phyloP scores from a whole-genome alignment of 2,797 vertebrate genomes.

The Halcyon leucocephala region DNA sequence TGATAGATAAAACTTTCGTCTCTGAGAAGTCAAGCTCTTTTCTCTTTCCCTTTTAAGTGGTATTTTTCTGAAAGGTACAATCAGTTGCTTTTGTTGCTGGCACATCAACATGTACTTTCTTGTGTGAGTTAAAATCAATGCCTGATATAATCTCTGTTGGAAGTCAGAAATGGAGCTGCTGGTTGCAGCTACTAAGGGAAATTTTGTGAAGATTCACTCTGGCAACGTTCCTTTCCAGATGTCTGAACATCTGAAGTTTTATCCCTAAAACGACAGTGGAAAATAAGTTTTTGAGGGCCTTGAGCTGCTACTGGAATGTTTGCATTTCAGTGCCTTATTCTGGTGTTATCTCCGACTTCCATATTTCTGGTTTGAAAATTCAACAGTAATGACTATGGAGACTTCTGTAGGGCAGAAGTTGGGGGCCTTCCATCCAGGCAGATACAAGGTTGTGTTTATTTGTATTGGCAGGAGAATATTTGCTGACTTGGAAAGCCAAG shows the following conservation, averaged over 20 bases:
- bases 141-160: slow-evolving; percentile 26
- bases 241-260: background rate
- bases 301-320: background rate
- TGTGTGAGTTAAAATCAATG: slow-evolving; percentile 33
- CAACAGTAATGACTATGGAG: background rate
- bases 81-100: slow-evolving; percentile 67
- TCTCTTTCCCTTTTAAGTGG: slow-evolving; percentile 49
- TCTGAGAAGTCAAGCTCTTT: background rate
- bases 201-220: background rate
- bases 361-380: background rate
- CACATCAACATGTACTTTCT: slow-evolving; percentile 31
- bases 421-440: background rate
- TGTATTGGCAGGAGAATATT: background rate
- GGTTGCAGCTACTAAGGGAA: background rate
- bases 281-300: background rate
- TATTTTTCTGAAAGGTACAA: slow-evolving; percentile 47
- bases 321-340: background rate
- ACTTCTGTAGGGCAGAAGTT: background rate
- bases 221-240: background rate
- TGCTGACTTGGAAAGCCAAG: background rate
- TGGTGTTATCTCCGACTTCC: background rate
- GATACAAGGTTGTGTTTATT: background rate
- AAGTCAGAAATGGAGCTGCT: slow-evolving; percentile 20
- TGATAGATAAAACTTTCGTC: slow-evolving; percentile 32
- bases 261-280: background rate